Base-by-base conservation (phyloP, 2,888 invertebrate species). In the Andrena fulva region DNA sequence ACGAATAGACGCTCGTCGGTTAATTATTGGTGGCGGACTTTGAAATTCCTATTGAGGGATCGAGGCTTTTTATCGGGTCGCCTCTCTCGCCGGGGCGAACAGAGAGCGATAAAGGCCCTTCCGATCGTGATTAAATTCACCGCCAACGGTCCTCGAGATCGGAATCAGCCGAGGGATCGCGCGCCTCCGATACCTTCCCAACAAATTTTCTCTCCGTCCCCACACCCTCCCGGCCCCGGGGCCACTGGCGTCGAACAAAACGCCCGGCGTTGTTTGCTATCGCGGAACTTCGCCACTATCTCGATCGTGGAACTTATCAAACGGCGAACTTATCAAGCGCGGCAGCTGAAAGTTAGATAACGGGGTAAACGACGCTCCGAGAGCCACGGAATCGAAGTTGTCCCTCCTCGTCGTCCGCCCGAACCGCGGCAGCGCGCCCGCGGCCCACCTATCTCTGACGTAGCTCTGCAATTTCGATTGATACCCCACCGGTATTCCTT, bases 301-400 rank as follows among this genome's bases (percentile, higher is more conserved):
- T 66, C 72, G 71, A 85, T 85, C 82, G 24, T 12, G 24, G 82
- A 82, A 77, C 82, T 86, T 86, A 86, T 86, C 86, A 50, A 80
- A 75, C 75, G 48, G 42, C 56, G 35, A 52, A 70, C 80, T 86
- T 86, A 86, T 86, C 86, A 10, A 24, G 75, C 54, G 10, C 35
- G 5, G 56, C 35, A 5, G 63, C 42, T 68, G 63, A 74, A 76
- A 71, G 63, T 86, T 63, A 70, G 77, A 77, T 78, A 72, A 78
- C 79, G 16, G 42, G 42, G 42, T 50, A 27, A 69, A 29, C 27
- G 31, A 50, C 50, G 76, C 31, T 67, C 48, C 42, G 59, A 35
- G 68, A 60, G 33, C 31, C 50, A 60, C 29, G 10, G n/a, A 33
- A 74, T 35, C 3, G 68, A 50, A 59, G 27, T 66, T 33, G 16